A percentile compares a stretch with the other conserved stretches of the same genome.
Evolutionary conservation across 2,888 invertebrate species (phyloP).

Genomic region (Ganaspis brasiliensis): DNA sequence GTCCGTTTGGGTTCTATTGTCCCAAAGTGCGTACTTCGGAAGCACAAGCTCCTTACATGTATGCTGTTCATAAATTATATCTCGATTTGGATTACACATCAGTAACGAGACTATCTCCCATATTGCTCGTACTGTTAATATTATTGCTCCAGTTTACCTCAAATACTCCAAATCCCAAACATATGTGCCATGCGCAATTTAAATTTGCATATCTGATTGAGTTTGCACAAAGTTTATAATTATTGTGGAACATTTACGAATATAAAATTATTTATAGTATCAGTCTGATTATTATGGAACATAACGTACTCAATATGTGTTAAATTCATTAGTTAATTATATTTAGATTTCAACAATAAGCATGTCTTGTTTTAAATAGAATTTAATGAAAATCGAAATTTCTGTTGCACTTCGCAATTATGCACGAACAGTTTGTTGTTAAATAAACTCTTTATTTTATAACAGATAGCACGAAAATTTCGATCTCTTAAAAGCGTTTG

Average conservation of each 20-base stretch:
- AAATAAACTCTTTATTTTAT: no score
- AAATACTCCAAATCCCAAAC: not conserved
- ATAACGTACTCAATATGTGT: no score
- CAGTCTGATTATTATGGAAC: no score
- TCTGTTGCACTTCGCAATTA: no score
- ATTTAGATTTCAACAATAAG: no score
- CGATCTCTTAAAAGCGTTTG: no score
- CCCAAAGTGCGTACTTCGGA: constrained; percentile 33
- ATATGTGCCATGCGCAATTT: not conserved
- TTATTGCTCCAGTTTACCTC: constrained; percentile 31
- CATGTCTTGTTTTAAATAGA: no score
- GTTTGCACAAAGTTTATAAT: not conserved
- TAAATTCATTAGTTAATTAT: no score
- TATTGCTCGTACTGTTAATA: constrained; percentile 12
- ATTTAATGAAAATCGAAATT: no score
- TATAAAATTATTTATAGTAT: not conserved
- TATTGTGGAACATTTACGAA: not conserved
- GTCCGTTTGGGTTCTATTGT: constrained; percentile 31
- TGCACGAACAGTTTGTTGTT: no score
- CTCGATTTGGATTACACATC: constrained; percentile 30
- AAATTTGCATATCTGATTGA: constrained; percentile 1
- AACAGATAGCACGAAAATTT: no score
- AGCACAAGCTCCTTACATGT: constrained; percentile 34
- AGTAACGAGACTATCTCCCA: not conserved
- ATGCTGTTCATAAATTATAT: constrained; percentile 24